Conservation (phyloP, 2,113 vertebrate genomes). For the Rhea pennata region DNA sequence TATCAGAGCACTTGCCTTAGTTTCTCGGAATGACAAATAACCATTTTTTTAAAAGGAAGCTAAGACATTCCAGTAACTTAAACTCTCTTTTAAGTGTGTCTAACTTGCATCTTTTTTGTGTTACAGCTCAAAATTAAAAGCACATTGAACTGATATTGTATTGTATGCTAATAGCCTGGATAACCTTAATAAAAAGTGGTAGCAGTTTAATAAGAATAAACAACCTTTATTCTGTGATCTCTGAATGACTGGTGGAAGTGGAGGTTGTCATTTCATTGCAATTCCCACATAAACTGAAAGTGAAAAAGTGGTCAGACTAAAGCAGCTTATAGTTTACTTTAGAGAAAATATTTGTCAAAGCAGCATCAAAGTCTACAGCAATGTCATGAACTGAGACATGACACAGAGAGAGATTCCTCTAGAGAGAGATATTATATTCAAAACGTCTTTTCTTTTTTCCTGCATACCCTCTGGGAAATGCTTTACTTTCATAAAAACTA, state of each 20-base stretch:
- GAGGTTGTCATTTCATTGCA: background rate
- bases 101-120: background rate
- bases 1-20: background rate
- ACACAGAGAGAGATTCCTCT: background rate
- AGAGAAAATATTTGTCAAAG: conserved; percentile 60
- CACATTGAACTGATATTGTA: background rate
- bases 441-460: background rate
- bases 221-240: background rate
- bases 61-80: background rate
- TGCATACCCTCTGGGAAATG: conserved; percentile 13
- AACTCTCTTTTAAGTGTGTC: background rate
- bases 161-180: background rate
- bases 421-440: conserved; percentile 22
- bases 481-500: conserved; percentile 17
- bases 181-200: background rate
- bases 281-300: background rate
- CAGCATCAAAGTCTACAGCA: conserved; percentile 32
- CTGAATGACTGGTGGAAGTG: background rate
- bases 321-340: background rate
- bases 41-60: background rate
- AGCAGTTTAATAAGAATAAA: conserved; percentile 26
- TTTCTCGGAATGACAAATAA: background rate
- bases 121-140: conserved; percentile 10
- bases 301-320: background rate
- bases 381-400: conserved; percentile 33